Conservation (phyloP, 1,140 invertebrate genomes). For the Apis cerana region DNA sequence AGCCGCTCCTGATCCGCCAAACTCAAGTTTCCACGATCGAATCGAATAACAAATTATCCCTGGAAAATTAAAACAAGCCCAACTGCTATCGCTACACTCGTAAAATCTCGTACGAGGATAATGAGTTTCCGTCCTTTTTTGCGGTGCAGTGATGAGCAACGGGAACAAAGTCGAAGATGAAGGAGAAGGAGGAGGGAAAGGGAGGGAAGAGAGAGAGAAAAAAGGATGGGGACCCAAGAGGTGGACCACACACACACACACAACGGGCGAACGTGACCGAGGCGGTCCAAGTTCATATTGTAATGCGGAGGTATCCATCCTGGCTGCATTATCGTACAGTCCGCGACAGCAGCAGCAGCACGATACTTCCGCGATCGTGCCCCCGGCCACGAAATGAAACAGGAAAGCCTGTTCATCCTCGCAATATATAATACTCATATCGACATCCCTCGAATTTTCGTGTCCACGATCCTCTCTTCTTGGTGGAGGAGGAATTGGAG, state of each 20-base stretch:
- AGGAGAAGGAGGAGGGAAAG: slow-evolving; percentile 42
- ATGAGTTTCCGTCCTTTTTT: slow-evolving; percentile 72
- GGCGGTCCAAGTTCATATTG: slow-evolving; percentile 79
- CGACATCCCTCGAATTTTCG: slow-evolving; percentile 18
- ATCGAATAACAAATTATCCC: no score
- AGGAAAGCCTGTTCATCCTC: slow-evolving; percentile 36
- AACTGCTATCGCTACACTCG: no score
- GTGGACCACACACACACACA: slow-evolving; percentile 80
- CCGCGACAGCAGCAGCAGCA: slow-evolving; percentile 63
- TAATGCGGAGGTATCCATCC: slow-evolving; percentile 77
- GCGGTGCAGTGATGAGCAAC: slow-evolving; percentile 44
- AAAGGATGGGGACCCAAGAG: slow-evolving; percentile 57
- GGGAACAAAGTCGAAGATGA: slow-evolving; percentile 37
- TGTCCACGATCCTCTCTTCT: slow-evolving; percentile 23
- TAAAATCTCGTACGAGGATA: slow-evolving; percentile 62
- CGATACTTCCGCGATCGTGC: slow-evolving; percentile 60
- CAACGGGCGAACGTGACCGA: slow-evolving; percentile 79
- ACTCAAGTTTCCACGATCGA: no score
- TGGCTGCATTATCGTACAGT: slow-evolving; percentile 77
- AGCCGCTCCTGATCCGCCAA: no score
- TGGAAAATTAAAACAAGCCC: no score
- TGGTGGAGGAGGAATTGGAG: no score
- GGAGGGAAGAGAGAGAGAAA: slow-evolving; percentile 55
- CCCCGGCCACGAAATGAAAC: slow-evolving; percentile 46
- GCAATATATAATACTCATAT: slow-evolving; percentile 28